Conservation (phyloP, 2,113 vertebrate species). For the Sturnus vulgaris region DNA sequence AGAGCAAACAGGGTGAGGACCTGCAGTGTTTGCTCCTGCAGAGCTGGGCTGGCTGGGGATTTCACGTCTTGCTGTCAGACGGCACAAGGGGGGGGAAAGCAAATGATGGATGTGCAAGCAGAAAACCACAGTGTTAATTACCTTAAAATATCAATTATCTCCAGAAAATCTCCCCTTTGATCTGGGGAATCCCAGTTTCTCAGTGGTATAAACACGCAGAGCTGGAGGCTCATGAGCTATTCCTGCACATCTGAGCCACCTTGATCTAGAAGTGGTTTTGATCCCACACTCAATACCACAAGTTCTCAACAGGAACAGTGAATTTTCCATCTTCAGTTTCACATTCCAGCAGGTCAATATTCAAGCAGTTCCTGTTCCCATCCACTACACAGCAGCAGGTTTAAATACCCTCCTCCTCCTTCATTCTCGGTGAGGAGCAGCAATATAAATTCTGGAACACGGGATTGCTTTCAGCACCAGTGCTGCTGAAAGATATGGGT, state of each 20-base stretch:
- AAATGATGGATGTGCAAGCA: not conserved
- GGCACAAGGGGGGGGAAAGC: accelerated
- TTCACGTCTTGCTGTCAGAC: not conserved
- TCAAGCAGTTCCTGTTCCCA: not conserved
- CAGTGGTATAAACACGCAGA: not conserved
- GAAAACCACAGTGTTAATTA: not conserved
- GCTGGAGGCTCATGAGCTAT: not conserved
- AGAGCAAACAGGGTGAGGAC: slow-evolving; percentile 12
- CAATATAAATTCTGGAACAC: not conserved
- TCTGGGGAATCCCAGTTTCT: not conserved
- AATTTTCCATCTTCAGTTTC: not conserved
- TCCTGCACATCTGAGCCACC: not conserved
- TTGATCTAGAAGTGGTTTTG: not conserved
- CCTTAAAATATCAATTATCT: slow-evolving; percentile 9
- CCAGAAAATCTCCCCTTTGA: not conserved
- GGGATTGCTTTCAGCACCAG: not conserved
- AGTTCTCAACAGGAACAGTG: not conserved
- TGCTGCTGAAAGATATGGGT: not conserved
- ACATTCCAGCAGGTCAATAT: not conserved
- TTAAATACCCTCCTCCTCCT: not conserved
- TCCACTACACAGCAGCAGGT: not conserved
- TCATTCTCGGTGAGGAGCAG: not conserved
- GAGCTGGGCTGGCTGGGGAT: not conserved
- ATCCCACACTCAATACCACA: not conserved
- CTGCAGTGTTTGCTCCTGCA: not conserved